These are phyloP conservation scores for Trachelus iudaicus DNA, from an alignment of 2,888 invertebrate species.

Conservation along the genomic window DNA sequence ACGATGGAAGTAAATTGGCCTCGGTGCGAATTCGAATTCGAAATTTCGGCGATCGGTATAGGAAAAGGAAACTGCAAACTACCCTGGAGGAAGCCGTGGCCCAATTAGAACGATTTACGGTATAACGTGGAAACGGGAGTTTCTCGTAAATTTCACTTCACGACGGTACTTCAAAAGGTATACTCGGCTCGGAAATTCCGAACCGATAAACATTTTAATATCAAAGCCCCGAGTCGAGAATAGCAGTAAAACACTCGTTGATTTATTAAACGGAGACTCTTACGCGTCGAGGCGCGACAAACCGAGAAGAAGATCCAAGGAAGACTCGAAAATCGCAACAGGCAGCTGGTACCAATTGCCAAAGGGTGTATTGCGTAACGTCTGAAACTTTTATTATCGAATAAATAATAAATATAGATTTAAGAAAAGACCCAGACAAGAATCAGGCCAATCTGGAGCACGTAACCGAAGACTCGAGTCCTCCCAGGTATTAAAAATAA, in stretches of 20 bases:
- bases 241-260: background rate
- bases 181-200: background rate
- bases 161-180: background rate
- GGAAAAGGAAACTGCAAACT: too few species aligned
- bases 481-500: slow-evolving; percentile 46
- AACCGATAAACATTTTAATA: slow-evolving; percentile 1
- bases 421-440: slow-evolving; percentile 31
- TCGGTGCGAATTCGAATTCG: too few species aligned
- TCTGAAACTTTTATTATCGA: slow-evolving; percentile 1
- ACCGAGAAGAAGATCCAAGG: slow-evolving; percentile 3
- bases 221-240: background rate
- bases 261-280: background rate
- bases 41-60: too few species aligned
- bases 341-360: too few species aligned
- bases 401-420: slow-evolving; percentile 44
- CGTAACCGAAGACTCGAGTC: slow-evolving; percentile 34
- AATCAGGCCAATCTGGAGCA: slow-evolving; percentile 13
- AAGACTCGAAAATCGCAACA: slow-evolving; percentile 1
- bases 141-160: background rate
- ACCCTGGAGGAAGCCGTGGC: too few species aligned
- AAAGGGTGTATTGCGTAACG: too few species aligned
- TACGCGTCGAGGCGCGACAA: background rate
- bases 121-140: background rate
- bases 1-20: too few species aligned
- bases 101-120: slow-evolving; percentile 4